Base-by-base conservation (phyloP, 1,140 invertebrate species). In the Caligus rogercresseyi region DNA sequence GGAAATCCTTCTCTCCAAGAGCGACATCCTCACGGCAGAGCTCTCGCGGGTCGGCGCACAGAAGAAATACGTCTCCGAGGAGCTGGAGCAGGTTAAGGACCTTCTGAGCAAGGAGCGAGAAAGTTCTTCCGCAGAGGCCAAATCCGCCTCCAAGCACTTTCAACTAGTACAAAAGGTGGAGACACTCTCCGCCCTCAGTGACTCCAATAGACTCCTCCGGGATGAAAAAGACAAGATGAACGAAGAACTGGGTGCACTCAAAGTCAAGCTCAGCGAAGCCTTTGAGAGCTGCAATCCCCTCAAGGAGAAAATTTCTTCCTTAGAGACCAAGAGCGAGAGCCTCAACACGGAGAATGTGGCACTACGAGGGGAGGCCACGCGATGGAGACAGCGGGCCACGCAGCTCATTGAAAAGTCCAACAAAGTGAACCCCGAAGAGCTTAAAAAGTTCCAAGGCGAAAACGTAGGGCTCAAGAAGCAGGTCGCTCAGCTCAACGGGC, bases 391-490 rank as follows among this genome's bases (percentile, higher is more conserved):
- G 51, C 67, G 78, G 57, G 75, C 89, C 0, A 87, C 89, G 70
- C 80, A 82, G 26, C 75, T 96, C 15, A 81, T 93, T n/a, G 91
- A 96, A 73, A 83, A 88, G 71, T 83, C 85, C 1, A 91, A 91
- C 69, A 86, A 88, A 71, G 83, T 86, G 16, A 89, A 85, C 72
- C 89, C 89, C 0, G 90, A 95, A 72, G 91, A 95, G 74, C 87
- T 89, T 78, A 87, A 89, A 69, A 81, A 84, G 59, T 73, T 93
- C 52, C 61, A 63, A 21, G 25, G 15, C 18, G 61, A 56, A 15
- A 53, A 56, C 3, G 24, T 23, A 18, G 54, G 31, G 14, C 43
- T 62, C 3, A 62, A 21, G 3, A 16, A 53, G 21, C 60, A 62
- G 18, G 11, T 53, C n/a, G 21, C 26, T 24, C 16, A 43, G n/a